Conservation (phyloP, 1,140 invertebrate genomes). For the Euwallacea fornicatus region DNA sequence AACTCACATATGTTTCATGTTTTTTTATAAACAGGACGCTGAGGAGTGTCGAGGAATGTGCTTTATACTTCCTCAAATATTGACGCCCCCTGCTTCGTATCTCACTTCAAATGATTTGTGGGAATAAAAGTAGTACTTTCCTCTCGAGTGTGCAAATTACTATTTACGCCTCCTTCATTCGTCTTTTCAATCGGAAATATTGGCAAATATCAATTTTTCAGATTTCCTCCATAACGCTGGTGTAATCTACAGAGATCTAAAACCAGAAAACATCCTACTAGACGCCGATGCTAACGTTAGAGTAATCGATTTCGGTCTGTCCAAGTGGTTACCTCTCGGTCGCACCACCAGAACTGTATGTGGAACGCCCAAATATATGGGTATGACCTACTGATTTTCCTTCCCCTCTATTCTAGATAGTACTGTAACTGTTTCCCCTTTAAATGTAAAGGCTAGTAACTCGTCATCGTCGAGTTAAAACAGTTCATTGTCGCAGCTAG, state of each 20-base stretch:
- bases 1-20: no score
- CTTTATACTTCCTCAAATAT: no score
- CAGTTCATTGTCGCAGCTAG: conserved; percentile 26
- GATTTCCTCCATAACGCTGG: conserved; percentile 92
- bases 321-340: conserved; percentile 82
- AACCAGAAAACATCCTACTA: conserved; percentile 89
- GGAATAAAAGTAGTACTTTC: no score
- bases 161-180: no score
- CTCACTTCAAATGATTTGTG: no score
- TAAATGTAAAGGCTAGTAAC: no score
- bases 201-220: conserved; percentile 51
- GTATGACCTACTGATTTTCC: conserved; percentile 57
- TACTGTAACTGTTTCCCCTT: conserved; percentile 6
- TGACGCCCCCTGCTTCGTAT: no score
- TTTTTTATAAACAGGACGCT: no score
- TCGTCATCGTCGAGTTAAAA: not conserved
- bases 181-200: no score
- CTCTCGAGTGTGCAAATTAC: no score
- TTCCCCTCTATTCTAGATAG: conserved; percentile 21
- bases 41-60: no score
- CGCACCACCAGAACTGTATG: conserved; percentile 82
- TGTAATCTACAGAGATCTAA: conserved; percentile 87
- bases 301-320: conserved; percentile 90
- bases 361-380: conserved; percentile 90
- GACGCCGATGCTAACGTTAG: conserved; percentile 77